phyloP scores from a whole-genome alignment of 2,113 vertebrate genomes.

The Eurystomus gularis region DNA sequence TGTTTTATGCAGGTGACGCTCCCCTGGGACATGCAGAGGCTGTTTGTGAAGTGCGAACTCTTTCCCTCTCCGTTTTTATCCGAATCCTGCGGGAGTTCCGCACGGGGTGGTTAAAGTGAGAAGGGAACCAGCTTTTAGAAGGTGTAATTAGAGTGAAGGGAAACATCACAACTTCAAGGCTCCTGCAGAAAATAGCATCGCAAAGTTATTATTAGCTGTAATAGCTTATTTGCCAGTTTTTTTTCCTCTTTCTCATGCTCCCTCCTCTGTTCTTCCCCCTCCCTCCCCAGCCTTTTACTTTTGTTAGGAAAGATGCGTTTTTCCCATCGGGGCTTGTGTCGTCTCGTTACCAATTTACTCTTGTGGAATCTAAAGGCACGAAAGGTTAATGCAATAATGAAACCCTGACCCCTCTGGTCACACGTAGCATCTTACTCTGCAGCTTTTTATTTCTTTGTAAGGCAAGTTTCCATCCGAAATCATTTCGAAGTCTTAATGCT shows the following conservation, averaged over 20 bases:
- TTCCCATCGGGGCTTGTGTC: background rate
- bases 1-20: background rate
- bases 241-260: background rate
- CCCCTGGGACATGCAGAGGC: slow-evolving; percentile 31
- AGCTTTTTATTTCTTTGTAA: slow-evolving; percentile 63
- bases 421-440: slow-evolving; percentile 30
- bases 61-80: background rate
- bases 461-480: slow-evolving; percentile 54
- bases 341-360: slow-evolving; percentile 61
- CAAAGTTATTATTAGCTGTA: slow-evolving; percentile 56
- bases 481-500: slow-evolving; percentile 51
- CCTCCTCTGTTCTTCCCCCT: background rate
- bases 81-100: background rate
- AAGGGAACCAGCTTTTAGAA: slow-evolving; percentile 56
- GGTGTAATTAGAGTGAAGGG: slow-evolving; percentile 48
- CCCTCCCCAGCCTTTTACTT: background rate
- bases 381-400: slow-evolving; percentile 72
- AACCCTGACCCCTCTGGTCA: slow-evolving; percentile 65
- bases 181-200: slow-evolving; percentile 33
- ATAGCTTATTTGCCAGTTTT: slow-evolving; percentile 20
- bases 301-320: slow-evolving; percentile 40
- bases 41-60: background rate
- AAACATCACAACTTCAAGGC: slow-evolving; percentile 39
- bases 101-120: background rate
- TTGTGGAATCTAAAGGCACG: slow-evolving; percentile 51